These are phyloP conservation scores for Chloroclysta siterata DNA, from an alignment of 2,888 invertebrate genomes.

Conservation along the genomic window DNA sequence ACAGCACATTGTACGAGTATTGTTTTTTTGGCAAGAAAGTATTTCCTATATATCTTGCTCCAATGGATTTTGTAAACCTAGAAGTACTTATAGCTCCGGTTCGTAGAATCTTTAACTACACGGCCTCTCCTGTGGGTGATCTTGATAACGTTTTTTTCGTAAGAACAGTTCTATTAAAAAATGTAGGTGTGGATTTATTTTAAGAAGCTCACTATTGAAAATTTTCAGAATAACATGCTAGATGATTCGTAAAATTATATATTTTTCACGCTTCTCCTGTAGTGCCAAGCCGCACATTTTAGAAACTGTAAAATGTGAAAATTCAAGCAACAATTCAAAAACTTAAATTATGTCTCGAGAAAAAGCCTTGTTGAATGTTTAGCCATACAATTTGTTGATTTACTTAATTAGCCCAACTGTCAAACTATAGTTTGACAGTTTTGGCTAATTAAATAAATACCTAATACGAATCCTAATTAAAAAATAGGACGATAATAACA, in stretches of 20 bases:
- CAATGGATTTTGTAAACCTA: neutral
- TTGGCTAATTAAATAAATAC: too few relatives aligned
- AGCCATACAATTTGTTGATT: too few relatives aligned
- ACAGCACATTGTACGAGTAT: too few relatives aligned
- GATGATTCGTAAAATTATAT: constrained; percentile 30
- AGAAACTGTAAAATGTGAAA: too few relatives aligned
- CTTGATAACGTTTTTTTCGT: constrained; percentile 20
- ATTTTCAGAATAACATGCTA: constrained; percentile 22
- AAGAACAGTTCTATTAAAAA: constrained; percentile 23
- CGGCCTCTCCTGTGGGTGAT: constrained; percentile 6
- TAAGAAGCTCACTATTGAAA: constrained; percentile 24
- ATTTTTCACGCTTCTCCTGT: constrained; percentile 10
- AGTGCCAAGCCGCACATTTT: constrained; percentile 19
- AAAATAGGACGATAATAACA: neutral
- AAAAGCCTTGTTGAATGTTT: neutral
- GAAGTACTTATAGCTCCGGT: too few relatives aligned
- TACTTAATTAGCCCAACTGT: too few relatives aligned
- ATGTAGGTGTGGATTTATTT: constrained; percentile 32
- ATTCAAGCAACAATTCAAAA: too few relatives aligned
- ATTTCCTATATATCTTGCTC: neutral
- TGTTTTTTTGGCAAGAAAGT: too few relatives aligned
- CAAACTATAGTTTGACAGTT: too few relatives aligned
- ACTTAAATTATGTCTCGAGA: neutral
- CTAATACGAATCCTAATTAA: too few relatives aligned
- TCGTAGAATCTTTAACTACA: neutral